Evolutionary conservation across 2,113 vertebrate species (phyloP), one percentile per base, ranked within the genome.

Genomic region (Trichomycterus rosablanca): DNA sequence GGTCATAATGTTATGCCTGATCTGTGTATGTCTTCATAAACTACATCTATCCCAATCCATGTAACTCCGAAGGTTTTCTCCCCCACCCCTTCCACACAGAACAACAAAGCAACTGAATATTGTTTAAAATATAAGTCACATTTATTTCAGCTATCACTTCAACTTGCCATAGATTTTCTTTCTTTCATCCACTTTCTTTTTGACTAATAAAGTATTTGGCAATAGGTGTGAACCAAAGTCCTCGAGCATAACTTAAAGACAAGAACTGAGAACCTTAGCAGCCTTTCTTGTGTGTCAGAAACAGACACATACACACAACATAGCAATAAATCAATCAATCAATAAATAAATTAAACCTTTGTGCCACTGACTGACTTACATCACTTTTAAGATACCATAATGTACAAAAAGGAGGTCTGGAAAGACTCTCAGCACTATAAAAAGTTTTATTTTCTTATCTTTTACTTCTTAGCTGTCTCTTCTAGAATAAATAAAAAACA

Each of bases 81-180:
- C n/a, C n/a, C n/a, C n/a, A n/a, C n/a, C n/a, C n/a, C n/a, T n/a
- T n/a, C n/a, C n/a, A n/a, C n/a, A n/a, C n/a, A n/a, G n/a, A n/a
- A 35, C 34, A 35, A 35, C 34, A 35, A 9, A 35, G 2, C n/a
- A 35, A 11, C 34, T 35, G 7, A 35, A 35, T 11, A n/a, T n/a
- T n/a, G n/a, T n/a, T n/a, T 85, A 88, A 88, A 89, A 89, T 84
- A 89, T 82, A 89, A 85, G 82, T 84, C 80, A 88, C 86, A 84
- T 89, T 88, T 89, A 89, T 89, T 89, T 72, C 78, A 77, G 80
- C 78, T 75, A 76, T 82, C 76, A 84, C 66, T 72, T 69, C 70
- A 74, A 78, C 78, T 63, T 68, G 78, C 84, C 77, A 83, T 4
- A 11, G 14, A 12, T 35, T 35, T 32, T 35, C 34, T 35, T 8